Percentiles rank a stretch among this genome's conserved stretches.
phyloP scores from a whole-genome alignment of 1,140 invertebrate species.

The Periplaneta americana region DNA sequence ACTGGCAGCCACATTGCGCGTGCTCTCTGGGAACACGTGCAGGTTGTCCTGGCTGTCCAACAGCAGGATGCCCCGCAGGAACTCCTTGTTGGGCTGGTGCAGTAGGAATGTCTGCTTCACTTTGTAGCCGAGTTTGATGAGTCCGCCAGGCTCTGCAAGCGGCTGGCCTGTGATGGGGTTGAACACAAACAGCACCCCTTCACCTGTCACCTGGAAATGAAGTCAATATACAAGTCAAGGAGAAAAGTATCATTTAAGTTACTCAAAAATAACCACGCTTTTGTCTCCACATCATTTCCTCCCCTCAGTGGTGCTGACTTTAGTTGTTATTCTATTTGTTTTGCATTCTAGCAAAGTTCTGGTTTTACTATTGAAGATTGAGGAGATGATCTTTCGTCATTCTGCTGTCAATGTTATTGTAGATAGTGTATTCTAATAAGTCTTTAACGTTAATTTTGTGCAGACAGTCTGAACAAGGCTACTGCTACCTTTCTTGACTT shows the following conservation, averaged over 20 bases:
- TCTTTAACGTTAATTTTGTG: too few relatives aligned
- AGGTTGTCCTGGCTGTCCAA: constrained; percentile 66
- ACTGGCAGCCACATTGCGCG: constrained; percentile 39
- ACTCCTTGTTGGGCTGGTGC: constrained; percentile 54
- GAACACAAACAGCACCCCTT: constrained; percentile 71
- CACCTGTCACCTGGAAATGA: constrained; percentile 52
- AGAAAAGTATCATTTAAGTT: background rate
- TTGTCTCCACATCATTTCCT: too few relatives aligned
- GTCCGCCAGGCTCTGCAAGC: constrained; percentile 36
- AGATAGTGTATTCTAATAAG: too few relatives aligned
- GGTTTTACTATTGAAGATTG: too few relatives aligned
- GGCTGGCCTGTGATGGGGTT: constrained; percentile 79
- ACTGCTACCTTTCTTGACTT: too few relatives aligned
- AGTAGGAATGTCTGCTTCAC: constrained; percentile 71
- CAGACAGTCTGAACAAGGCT: too few relatives aligned
- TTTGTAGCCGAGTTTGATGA: constrained; percentile 56
- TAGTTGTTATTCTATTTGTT: too few relatives aligned
- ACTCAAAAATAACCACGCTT: background rate
- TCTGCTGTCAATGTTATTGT: too few relatives aligned
- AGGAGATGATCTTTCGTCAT: too few relatives aligned
- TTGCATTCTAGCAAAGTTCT: too few relatives aligned
- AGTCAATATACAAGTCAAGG: background rate
- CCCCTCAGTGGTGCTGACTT: too few relatives aligned
- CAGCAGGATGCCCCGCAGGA: constrained; percentile 71
- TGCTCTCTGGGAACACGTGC: constrained; percentile 58